A percentile compares a stretch with the other conserved stretches of the same genome.
These are phyloP conservation scores for Epinephelus malabaricus DNA, from an alignment of 2,797 vertebrate species.

Conservation along the genomic window DNA sequence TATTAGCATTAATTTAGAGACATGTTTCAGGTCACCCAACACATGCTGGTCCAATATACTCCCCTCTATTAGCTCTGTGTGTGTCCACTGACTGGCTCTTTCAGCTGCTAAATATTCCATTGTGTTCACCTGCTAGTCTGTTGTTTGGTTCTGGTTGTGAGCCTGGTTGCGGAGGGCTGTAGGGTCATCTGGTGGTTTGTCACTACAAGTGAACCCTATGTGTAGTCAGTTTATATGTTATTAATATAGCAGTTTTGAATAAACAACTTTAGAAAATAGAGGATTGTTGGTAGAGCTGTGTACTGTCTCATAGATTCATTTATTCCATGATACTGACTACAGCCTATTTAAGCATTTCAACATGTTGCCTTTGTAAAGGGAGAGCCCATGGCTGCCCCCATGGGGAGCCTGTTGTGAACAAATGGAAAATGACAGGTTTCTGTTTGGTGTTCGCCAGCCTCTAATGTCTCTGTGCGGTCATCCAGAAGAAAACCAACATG, in stretches of 20 bases:
- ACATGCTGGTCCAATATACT: not conserved
- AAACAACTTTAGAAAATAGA: not conserved
- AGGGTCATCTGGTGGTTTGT: not conserved
- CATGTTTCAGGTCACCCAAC: not conserved
- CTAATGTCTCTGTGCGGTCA: slow-evolving; percentile 69
- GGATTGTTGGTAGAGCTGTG: not conserved
- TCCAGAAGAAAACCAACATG: slow-evolving; percentile 65
- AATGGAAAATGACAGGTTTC: slow-evolving; percentile 77
- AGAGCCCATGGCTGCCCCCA: slow-evolving; percentile 8
- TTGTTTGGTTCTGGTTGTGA: too few species aligned
- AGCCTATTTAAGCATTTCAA: not conserved
- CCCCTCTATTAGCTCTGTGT: not conserved
- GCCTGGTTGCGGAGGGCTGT: too few species aligned
- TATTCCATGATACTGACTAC: not conserved
- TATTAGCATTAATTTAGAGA: not conserved
- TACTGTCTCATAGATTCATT: not conserved
- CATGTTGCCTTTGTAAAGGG: slow-evolving; percentile 22
- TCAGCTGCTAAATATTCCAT: not conserved
- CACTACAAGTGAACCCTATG: not conserved
- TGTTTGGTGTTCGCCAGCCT: slow-evolving; percentile 61
- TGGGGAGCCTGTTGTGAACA: slow-evolving; percentile 55
- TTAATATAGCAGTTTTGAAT: not conserved
- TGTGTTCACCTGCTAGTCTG: not conserved
- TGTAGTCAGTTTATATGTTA: not conserved
- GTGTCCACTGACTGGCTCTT: fast-evolving